phyloP scores from a whole-genome alignment of 2,797 vertebrate genomes.

The Ispidina picta region DNA sequence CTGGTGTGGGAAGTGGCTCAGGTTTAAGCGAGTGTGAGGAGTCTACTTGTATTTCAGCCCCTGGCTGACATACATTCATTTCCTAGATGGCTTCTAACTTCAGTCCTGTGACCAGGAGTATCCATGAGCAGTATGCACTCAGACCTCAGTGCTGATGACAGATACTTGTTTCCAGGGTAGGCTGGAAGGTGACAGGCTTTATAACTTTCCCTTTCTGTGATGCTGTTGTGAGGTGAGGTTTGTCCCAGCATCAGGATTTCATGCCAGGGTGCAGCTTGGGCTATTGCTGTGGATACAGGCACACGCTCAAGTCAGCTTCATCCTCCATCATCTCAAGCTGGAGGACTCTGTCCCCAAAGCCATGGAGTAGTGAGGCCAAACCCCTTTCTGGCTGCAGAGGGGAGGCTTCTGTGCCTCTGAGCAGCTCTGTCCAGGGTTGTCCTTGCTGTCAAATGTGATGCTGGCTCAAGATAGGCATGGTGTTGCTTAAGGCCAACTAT shows the following conservation, averaged over 20 bases:
- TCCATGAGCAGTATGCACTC: fast-evolving
- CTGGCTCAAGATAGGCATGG: neutral
- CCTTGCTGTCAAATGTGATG: neutral
- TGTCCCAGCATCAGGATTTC: neutral
- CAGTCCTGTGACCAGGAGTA: neutral
- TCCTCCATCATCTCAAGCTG: neutral
- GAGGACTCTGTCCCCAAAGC: neutral
- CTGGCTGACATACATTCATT: neutral
- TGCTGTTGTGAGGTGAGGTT: neutral
- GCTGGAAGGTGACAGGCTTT: neutral
- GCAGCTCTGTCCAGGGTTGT: neutral
- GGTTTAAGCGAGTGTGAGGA: neutral
- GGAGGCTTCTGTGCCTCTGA: neutral
- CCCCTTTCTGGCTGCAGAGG: neutral
- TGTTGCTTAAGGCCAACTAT: neutral
- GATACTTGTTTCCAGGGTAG: neutral
- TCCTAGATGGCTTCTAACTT: neutral
- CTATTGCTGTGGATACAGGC: fast-evolving
- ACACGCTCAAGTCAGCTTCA: neutral
- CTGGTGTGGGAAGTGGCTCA: neutral
- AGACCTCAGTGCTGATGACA: neutral
- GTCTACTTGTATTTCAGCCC: neutral
- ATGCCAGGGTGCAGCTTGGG: neutral
- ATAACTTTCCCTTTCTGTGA: neutral
- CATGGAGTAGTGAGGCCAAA: neutral